A percentile compares a stretch with the other conserved stretches of the same genome.
phyloP scores from a whole-genome alignment of 2,113 vertebrate species.

The Prolemur simus region DNA sequence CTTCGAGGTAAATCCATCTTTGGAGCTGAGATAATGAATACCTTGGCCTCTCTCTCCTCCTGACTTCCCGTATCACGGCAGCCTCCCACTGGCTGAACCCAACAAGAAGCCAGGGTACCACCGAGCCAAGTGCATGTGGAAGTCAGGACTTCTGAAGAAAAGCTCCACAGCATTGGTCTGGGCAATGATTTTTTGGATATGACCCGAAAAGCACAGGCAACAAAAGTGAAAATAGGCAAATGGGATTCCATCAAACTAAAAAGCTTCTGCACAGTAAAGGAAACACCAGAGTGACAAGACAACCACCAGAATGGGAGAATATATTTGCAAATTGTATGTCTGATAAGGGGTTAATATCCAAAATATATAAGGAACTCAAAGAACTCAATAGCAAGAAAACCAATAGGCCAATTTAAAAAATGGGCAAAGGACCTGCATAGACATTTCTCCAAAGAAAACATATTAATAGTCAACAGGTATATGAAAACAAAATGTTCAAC shows the following conservation, averaged over 20 bases:
- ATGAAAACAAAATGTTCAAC: neutral
- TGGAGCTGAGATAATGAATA: neutral
- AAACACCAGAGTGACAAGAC: neutral
- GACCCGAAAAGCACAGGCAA: neutral
- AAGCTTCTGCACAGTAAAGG: neutral
- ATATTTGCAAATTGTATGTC: neutral
- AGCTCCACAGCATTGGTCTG: neutral
- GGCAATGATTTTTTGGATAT: neutral
- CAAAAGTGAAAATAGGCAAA: neutral
- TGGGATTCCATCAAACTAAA: neutral
- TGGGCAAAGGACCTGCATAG: neutral
- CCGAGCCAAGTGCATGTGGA: neutral
- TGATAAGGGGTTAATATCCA: too few relatives aligned
- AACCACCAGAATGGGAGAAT: neutral
- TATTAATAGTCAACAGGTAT: neutral
- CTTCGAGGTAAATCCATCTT: neutral
- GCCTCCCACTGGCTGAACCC: neutral
- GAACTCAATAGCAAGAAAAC: neutral
- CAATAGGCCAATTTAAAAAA: neutral
- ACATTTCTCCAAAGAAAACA: neutral
- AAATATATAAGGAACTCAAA: neutral
- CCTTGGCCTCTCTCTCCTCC: neutral
- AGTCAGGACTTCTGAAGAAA: neutral
- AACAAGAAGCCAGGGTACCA: neutral
- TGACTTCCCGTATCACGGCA: neutral